phyloP scores from a whole-genome alignment of 2,113 vertebrate genomes.

The Isurus oxyrinchus region DNA sequence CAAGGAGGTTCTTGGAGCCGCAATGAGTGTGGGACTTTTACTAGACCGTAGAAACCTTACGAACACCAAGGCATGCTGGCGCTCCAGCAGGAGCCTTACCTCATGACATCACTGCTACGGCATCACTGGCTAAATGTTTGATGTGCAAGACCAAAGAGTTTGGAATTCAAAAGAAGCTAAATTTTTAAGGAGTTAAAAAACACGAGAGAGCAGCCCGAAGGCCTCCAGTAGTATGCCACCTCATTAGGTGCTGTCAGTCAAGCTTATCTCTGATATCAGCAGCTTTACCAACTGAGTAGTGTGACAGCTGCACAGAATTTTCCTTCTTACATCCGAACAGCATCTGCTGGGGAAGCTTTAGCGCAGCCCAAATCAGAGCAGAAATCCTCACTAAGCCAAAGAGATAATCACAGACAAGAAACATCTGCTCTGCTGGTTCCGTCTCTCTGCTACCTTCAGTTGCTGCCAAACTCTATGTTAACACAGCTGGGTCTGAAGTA shows the following conservation, averaged over 20 bases:
- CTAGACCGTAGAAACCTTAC: not conserved
- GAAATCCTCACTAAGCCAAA: not conserved
- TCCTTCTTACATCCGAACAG: not conserved
- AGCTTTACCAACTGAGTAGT: not conserved
- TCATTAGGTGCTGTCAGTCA: not conserved
- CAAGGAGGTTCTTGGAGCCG: not conserved
- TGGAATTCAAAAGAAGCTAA: not conserved
- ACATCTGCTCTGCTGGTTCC: not conserved
- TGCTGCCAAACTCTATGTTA: not conserved
- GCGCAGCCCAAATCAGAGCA: not conserved
- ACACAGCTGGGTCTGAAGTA: not conserved
- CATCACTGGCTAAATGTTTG: not conserved
- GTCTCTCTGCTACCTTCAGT: not conserved
- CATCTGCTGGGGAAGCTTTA: constrained; percentile 18
- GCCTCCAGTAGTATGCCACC: not conserved
- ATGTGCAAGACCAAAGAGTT: not conserved
- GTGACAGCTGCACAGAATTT: not conserved
- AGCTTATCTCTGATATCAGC: not conserved
- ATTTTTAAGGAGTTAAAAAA: not conserved
- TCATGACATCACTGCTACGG: not conserved
- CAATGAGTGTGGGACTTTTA: not conserved
- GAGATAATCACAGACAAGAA: constrained; percentile 4
- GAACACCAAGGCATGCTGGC: not conserved
- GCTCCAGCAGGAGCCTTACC: not conserved
- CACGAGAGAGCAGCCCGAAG: not conserved